Base-by-base conservation (phyloP, 2,888 invertebrate species). In the Platycheirus rosarum region DNA sequence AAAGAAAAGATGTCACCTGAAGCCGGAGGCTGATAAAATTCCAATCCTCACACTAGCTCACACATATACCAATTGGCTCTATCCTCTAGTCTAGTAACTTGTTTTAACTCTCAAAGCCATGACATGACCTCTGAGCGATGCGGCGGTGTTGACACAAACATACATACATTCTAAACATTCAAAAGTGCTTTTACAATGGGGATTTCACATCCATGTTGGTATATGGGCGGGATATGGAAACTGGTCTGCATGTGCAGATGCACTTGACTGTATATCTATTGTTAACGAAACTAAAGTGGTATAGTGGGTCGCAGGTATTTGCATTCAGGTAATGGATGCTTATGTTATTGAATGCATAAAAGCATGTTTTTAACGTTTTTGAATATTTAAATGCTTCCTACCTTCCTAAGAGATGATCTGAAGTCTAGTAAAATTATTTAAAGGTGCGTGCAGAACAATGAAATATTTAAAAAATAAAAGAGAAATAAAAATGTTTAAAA, bases 1-100 rank as follows among this genome's bases (percentile, higher is more conserved):
- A 9, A 14, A 37, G 18, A 40, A 40, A 55, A 40, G 55, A 37
- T 55, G 55, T 55, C 55, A 55, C 55, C 55, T 55, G 55, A 55
- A 40, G 37, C 55, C n/a, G 0, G 3, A 37, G 23, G 55, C 23
- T 40, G 23, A 55, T n/a, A 20, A 14, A 20, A 55, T 5, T 53
- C 5, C 35, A 55, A 35, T 1, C 20, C 55, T 9, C 55, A 6
- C 8, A 32, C 29, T n/a, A 23, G 6, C 20, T 4, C 13, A 9
- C 23, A 13, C 3, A 8, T 8, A 4, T 0, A 40, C 3, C 7
- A 13, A 48, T 20, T 55, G 13, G 5, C 1, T 16, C 55, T 9
- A 32, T 8, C 20, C n/a, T 18, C 9, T 7, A 35, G 51, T 18
- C 9, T 7, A 35, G 51, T 32, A 51, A 51, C 51, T 32, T 23